phyloP scores from a whole-genome alignment of 2,113 vertebrate genomes.

The Erinaceus europaeus region DNA sequence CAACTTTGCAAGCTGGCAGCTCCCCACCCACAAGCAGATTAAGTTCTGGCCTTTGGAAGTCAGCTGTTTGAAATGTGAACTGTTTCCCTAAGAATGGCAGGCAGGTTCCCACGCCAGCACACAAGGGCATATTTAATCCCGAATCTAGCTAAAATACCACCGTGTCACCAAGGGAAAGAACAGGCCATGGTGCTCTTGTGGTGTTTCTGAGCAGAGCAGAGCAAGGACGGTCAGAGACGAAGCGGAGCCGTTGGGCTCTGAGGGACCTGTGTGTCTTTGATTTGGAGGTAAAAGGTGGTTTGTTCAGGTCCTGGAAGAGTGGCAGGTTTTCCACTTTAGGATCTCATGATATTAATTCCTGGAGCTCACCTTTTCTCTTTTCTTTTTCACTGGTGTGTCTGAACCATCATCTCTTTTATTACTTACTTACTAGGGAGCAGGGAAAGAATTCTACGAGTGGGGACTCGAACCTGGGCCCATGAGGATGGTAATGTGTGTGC shows the following conservation, averaged over 20 bases:
- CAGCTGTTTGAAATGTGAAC: background rate
- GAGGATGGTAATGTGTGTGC: no score
- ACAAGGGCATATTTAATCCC: background rate
- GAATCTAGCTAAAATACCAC: constrained; percentile 16
- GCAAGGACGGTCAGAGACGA: background rate
- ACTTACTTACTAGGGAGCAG: background rate
- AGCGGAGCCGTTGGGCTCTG: background rate
- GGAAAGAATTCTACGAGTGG: background rate
- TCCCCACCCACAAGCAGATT: background rate
- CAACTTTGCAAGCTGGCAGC: background rate
- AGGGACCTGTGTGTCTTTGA: background rate
- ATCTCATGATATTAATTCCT: background rate
- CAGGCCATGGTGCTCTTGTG: background rate
- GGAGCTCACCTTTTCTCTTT: background rate
- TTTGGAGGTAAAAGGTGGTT: background rate
- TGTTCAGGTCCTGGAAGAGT: background rate
- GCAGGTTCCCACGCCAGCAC: background rate
- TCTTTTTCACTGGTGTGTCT: background rate
- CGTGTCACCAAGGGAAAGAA: background rate
- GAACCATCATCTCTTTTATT: background rate
- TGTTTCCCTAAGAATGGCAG: background rate
- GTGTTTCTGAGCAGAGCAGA: background rate
- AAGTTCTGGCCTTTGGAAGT: constrained; percentile 2
- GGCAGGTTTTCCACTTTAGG: background rate
- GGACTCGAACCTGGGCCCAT: no score